Evolutionary conservation across 2,113 vertebrate species (phyloP).

Genomic region (Pipra filicauda): DNA sequence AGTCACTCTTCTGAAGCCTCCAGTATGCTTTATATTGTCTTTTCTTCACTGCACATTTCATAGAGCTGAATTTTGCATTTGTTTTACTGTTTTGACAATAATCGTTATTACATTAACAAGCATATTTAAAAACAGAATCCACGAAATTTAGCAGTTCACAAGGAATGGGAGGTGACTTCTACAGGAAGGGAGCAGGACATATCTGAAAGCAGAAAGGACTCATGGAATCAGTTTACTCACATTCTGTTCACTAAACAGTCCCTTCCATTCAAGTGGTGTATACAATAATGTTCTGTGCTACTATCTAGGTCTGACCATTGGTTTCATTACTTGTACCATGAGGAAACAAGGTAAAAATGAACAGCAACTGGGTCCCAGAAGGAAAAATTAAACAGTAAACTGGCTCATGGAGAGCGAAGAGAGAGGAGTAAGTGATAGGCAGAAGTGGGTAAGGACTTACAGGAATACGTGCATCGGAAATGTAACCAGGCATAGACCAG

Average conservation of each 20-base stretch:
- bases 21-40: not conserved
- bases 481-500: not conserved
- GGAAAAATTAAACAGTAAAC: not conserved
- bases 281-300: not conserved
- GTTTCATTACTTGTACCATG: not conserved
- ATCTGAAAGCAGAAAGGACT: not conserved
- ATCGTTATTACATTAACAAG: not conserved
- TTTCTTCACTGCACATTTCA: not conserved
- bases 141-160: not conserved
- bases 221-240: rapidly evolving
- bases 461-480: not conserved
- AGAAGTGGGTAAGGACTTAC: not conserved
- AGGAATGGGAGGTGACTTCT: not conserved
- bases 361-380: not conserved
- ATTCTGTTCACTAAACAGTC: not conserved
- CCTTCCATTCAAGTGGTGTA: not conserved
- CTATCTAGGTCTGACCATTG: not conserved
- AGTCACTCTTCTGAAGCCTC: not conserved
- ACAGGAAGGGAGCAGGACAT: not conserved
- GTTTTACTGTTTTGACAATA: not conserved
- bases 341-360: not conserved
- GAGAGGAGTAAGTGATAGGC: not conserved
- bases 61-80: not conserved
- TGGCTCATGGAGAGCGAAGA: not conserved
- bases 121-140: not conserved